phyloP scores from a whole-genome alignment of 2,113 vertebrate genomes.

The Phycodurus eques region DNA sequence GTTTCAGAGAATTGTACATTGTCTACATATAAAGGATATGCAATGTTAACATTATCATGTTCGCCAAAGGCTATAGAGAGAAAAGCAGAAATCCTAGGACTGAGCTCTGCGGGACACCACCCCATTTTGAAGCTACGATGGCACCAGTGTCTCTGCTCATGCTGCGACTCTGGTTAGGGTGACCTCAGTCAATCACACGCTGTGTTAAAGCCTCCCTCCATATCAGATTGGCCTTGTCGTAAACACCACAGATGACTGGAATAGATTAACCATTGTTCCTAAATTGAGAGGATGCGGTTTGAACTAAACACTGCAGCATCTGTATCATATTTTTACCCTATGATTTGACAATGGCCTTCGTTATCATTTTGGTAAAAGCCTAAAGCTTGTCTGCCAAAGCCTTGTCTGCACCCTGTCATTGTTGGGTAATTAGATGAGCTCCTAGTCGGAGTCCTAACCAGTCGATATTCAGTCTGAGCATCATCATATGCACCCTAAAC shows the following conservation, averaged over 20 bases:
- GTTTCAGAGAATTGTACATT: neutral
- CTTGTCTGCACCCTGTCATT: constrained; percentile 38
- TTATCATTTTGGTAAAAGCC: constrained; percentile 43
- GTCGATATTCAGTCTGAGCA: constrained; percentile 28
- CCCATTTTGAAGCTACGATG: neutral
- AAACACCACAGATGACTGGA: constrained; percentile 36
- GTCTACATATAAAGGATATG: neutral
- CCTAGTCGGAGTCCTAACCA: constrained; percentile 6
- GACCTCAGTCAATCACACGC: constrained; percentile 20
- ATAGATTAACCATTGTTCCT: constrained; percentile 31
- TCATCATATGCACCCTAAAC: constrained; percentile 1
- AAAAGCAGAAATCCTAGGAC: neutral
- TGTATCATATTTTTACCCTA: constrained; percentile 29
- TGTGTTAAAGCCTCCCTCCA: constrained; percentile 5
- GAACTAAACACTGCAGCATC: constrained; percentile 10
- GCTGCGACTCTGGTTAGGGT: neutral
- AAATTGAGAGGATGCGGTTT: constrained; percentile 14
- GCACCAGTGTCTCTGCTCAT: neutral
- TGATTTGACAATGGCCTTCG: constrained; percentile 41
- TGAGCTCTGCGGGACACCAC: neutral
- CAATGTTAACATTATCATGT: neutral
- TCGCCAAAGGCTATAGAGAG: neutral
- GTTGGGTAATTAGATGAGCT: constrained; percentile 36
- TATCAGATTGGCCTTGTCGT: constrained; percentile 24
- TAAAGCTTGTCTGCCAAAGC: constrained; percentile 16